Percentiles rank a stretch among this genome's conserved stretches.
Evolutionary conservation across 2,888 invertebrate genomes (phyloP).

Genomic region (Philonicus albiceps): DNA sequence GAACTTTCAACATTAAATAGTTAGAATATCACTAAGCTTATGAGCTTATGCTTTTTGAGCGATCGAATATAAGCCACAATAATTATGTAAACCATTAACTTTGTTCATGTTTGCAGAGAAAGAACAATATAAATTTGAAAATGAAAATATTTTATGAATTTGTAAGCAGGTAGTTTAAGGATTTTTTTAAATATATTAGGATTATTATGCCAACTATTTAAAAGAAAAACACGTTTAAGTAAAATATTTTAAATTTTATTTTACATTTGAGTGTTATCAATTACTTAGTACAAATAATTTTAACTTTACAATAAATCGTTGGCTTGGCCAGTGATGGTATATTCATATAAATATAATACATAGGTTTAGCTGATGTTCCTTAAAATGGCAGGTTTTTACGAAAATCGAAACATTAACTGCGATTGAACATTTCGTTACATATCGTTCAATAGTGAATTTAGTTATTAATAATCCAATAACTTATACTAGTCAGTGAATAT

Average conservation of each 20-base stretch:
- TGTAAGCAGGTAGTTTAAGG: too few relatives aligned
- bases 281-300: constrained; percentile 17
- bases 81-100: too few relatives aligned
- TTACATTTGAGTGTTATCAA: background rate
- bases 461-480: background rate
- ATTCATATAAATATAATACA: background rate
- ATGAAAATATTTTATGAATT: too few relatives aligned
- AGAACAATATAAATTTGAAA: too few relatives aligned
- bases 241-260: constrained; percentile 26
- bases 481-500: background rate
- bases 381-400: background rate
- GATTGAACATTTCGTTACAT: background rate
- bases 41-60: too few relatives aligned
- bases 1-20: too few relatives aligned
- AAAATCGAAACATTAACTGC: background rate
- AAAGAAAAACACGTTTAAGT: background rate
- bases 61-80: too few relatives aligned
- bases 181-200: too few relatives aligned
- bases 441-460: background rate
- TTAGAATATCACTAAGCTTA: too few relatives aligned
- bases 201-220: too few relatives aligned
- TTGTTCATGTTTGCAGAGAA: too few relatives aligned
- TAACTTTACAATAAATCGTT: background rate
- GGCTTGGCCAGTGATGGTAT: background rate
- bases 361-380: background rate